These are phyloP conservation scores for Lasioglossum villosulum DNA, from an alignment of 2,888 invertebrate genomes.

Conservation along the genomic window DNA sequence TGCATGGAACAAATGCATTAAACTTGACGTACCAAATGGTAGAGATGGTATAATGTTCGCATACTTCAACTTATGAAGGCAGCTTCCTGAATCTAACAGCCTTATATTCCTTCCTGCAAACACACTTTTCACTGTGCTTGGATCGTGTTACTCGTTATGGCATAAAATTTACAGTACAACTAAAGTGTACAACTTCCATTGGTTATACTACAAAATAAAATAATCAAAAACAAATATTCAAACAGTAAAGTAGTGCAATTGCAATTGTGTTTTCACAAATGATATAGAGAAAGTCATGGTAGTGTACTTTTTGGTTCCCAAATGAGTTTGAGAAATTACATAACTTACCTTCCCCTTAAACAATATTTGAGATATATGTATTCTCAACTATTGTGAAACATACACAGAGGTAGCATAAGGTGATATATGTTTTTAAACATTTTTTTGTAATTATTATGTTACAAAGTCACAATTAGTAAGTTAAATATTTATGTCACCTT, in stretches of 20 bases:
- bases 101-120: slow-evolving; percentile 83
- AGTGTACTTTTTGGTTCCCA: slow-evolving; percentile 25
- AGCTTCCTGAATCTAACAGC: slow-evolving; percentile 83
- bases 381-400: slow-evolving; percentile 63
- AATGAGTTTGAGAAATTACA: slow-evolving; percentile 52
- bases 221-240: slow-evolving; percentile 19
- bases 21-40: background rate
- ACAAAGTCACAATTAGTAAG: no score
- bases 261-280: slow-evolving; percentile 25
- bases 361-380: slow-evolving; percentile 60
- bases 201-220: slow-evolving; percentile 24
- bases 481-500: slow-evolving; percentile 82
- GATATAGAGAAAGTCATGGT: slow-evolving; percentile 5
- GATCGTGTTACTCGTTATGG: slow-evolving; percentile 57
- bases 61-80: slow-evolving; percentile 75
- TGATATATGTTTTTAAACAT: slow-evolving; percentile 66
- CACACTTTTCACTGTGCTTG: slow-evolving; percentile 72
- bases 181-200: slow-evolving; percentile 35
- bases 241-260: slow-evolving; percentile 23
- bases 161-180: slow-evolving; percentile 27
- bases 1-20: background rate
- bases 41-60: background rate
- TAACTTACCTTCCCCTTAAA: slow-evolving; percentile 58
- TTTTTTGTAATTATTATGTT: slow-evolving; percentile 1
- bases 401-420: slow-evolving; percentile 80